Evolutionary conservation across 2,113 vertebrate species (phyloP).

Genomic region (Crocuta crocuta): DNA sequence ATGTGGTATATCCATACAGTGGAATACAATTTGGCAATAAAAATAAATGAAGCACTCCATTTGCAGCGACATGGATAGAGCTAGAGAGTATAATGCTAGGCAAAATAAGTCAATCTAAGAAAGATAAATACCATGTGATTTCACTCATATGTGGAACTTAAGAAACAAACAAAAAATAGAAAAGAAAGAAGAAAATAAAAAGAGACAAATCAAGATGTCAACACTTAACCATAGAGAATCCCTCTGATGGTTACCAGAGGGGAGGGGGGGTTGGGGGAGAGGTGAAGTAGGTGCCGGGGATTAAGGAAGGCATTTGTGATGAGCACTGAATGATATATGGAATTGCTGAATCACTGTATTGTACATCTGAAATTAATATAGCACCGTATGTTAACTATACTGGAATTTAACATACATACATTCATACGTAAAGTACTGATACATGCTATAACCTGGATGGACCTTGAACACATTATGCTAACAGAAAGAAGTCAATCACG

Average conservation of each 20-base stretch:
- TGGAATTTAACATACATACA: neutral
- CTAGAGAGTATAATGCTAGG: neutral
- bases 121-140: neutral
- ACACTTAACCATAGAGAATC: neutral
- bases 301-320: neutral
- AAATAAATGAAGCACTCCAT: neutral
- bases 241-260: neutral
- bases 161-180: neutral
- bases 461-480: neutral
- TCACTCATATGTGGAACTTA: neutral
- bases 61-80: neutral
- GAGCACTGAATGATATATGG: neutral
- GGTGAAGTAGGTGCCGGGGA: neutral
- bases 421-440: neutral
- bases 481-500: neutral
- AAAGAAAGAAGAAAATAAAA: neutral
- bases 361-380: neutral
- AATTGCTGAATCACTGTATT: neutral
- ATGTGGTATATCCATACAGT: neutral
- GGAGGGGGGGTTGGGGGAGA: neutral
- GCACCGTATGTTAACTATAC: neutral
- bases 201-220: neutral
- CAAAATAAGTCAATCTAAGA: neutral
- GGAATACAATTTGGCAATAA: neutral
- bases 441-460: neutral